Evolutionary conservation across 2,797 vertebrate species (phyloP), one percentile per base, ranked within the genome.

Genomic region (Sebastes minor): DNA sequence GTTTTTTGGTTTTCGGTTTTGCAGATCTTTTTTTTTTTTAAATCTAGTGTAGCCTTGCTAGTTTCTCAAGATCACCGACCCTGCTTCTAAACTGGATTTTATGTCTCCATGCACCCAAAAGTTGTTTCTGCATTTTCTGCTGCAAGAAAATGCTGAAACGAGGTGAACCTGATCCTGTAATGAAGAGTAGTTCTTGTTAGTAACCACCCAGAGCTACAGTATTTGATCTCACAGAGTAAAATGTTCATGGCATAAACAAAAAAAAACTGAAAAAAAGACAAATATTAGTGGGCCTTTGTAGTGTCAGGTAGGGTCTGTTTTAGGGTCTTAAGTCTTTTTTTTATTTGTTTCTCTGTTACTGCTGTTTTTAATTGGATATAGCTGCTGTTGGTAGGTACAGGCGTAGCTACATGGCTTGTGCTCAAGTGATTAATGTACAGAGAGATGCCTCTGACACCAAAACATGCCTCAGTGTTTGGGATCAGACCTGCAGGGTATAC

Each of bases 331-430:
- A n/a, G 49, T 52, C 20, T 38, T 52, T 18, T 42, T 49, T 53
- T 22, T 22, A n/a, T 53, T 76, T 84, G 23, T 86, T 61, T 74
- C 28, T 74, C 49, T 69, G 68, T 7, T 52, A 28, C 60, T 42
- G 12, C 59, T 52, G 65, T 53, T 6, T 32, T 75, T 79, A n/a
- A n/a, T 53, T 22, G 49, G 49, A n/a, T 53, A 20, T 22, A 49
- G 46, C 18, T 49, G 46, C 18, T 49, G 46, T 49, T 49, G 46
- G 46, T 49, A 5, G 49, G 49, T 11, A 5, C 49, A 53, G 20
- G 49, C 14, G 9, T 53, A 11, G 49, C 49, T 52, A 49, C 46
- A 49, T 49, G 49, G 49, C 18, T 53, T 53, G 2, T n/a, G 49
- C 2, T 0, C 4, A 33, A 38, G 30, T 76, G 55, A 57, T 28